Percentiles rank a stretch among this genome's conserved stretches.
Conservation (phyloP, 2,797 vertebrate species). For the Taeniopygia guttata region DNA sequence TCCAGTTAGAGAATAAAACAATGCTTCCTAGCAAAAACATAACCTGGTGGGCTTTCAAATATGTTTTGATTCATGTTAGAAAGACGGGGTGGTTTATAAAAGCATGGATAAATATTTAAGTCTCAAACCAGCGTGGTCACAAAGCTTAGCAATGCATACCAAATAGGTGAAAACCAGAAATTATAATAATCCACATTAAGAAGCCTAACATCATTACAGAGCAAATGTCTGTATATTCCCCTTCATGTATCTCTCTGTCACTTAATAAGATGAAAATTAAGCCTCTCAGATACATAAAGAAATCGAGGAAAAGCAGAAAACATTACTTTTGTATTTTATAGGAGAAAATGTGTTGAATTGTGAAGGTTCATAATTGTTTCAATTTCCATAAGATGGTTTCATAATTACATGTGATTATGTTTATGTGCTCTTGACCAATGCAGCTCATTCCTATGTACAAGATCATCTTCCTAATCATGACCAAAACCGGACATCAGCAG, state of each 20-base stretch:
- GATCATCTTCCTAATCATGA: neutral
- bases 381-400: neutral
- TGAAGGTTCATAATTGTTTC: neutral
- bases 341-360: neutral
- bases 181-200: constrained; percentile 4
- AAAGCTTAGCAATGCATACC: neutral
- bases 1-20: neutral
- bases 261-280: constrained; percentile 33
- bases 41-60: neutral
- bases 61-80: neutral
- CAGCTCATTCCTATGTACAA: neutral
- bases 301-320: neutral
- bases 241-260: neutral
- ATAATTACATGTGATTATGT: neutral
- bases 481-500: neutral
- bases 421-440: neutral
- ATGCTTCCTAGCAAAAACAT: neutral
- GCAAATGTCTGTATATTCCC: neutral
- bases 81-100: neutral
- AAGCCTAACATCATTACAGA: neutral
- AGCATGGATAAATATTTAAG: neutral
- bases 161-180: constrained; percentile 14
- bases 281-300: neutral
- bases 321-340: neutral
- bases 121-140: neutral